These are phyloP conservation scores for Crossocerus cetratus DNA, from an alignment of 2,888 invertebrate species.

Conservation along the genomic window DNA sequence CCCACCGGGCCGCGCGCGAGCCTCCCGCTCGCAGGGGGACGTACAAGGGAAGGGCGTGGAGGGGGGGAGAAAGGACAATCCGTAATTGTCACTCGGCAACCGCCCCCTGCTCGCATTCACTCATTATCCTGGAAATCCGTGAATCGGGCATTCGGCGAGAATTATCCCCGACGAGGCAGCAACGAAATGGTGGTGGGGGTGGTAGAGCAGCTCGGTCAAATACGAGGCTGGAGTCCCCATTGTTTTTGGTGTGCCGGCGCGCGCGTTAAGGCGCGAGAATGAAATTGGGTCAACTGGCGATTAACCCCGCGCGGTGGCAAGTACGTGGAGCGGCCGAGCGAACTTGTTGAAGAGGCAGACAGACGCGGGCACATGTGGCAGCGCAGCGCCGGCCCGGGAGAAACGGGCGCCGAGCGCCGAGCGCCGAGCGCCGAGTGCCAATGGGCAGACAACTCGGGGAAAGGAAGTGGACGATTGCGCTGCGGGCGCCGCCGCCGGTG, in stretches of 20 bases:
- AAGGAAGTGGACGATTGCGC: constrained; percentile 27
- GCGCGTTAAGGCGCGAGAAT: constrained; percentile 69
- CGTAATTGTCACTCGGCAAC: constrained; percentile 49
- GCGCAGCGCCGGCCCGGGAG: background rate
- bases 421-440: too few species aligned
- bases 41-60: constrained; percentile 24
- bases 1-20: too few species aligned
- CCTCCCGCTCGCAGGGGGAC: background rate
- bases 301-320: constrained; percentile 69
- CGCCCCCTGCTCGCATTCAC: constrained; percentile 25
- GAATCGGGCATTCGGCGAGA: constrained; percentile 22
- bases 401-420: too few species aligned
- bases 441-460: constrained; percentile 21
- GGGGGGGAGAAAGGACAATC: constrained; percentile 49
- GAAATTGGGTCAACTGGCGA: constrained; percentile 75
- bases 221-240: constrained; percentile 66
- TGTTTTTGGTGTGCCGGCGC: constrained; percentile 63
- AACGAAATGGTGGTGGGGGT: too few species aligned
- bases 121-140: constrained; percentile 54
- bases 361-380: constrained; percentile 11
- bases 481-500: constrained; percentile 12
- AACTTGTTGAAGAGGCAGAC: constrained; percentile 51
- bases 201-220: constrained; percentile 43
- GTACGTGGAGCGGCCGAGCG: constrained; percentile 53
- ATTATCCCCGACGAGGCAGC: too few species aligned